Percentiles rank a stretch among this genome's conserved stretches.
phyloP scores from a whole-genome alignment of 53 echinoderm and acorn worm genomes.

The Luidia sarsii region DNA sequence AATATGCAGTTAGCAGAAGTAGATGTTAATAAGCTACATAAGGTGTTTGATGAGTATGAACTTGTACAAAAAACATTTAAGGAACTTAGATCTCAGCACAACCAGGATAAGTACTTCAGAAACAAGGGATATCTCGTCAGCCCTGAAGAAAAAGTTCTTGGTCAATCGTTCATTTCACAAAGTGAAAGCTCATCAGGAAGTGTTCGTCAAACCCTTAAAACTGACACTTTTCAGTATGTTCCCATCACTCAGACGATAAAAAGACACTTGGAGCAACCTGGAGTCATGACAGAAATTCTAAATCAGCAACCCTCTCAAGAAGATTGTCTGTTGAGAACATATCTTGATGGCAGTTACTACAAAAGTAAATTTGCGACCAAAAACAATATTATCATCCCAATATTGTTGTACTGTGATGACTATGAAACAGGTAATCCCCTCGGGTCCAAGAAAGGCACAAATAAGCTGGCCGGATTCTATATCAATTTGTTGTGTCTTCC shows the following conservation, averaged over 20 bases:
- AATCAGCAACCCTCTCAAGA: slow-evolving; percentile 29
- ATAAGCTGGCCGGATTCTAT: slow-evolving; percentile 56
- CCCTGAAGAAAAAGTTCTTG: slow-evolving; percentile 40
- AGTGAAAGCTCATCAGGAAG: slow-evolving; percentile 44
- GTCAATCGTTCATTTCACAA: slow-evolving; percentile 36
- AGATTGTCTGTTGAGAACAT: slow-evolving; percentile 33
- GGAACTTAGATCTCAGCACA: slow-evolving; percentile 29
- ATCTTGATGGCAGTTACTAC: slow-evolving; percentile 57
- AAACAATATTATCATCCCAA: slow-evolving; percentile 22
- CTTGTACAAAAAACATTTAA: slow-evolving; percentile 31
- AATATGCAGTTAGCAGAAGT: not conserved
- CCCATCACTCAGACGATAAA: slow-evolving; percentile 38
- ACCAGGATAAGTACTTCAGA: slow-evolving; percentile 59
- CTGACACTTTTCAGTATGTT: slow-evolving; percentile 48
- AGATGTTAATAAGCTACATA: not conserved
- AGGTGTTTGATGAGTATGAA: slow-evolving; percentile 20
- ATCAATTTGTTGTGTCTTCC: slow-evolving; percentile 40
- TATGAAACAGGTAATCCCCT: slow-evolving; percentile 64
- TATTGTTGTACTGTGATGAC: slow-evolving; percentile 62
- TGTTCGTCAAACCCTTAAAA: slow-evolving; percentile 42
- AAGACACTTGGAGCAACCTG: slow-evolving; percentile 54
- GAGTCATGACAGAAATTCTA: slow-evolving; percentile 48
- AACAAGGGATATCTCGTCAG: slow-evolving; percentile 48
- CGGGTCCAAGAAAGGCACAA: slow-evolving; percentile 52
- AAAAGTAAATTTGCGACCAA: slow-evolving; percentile 24